Base-by-base conservation (phyloP, 1,140 invertebrate genomes). In the Diploscapter pachys region DNA sequence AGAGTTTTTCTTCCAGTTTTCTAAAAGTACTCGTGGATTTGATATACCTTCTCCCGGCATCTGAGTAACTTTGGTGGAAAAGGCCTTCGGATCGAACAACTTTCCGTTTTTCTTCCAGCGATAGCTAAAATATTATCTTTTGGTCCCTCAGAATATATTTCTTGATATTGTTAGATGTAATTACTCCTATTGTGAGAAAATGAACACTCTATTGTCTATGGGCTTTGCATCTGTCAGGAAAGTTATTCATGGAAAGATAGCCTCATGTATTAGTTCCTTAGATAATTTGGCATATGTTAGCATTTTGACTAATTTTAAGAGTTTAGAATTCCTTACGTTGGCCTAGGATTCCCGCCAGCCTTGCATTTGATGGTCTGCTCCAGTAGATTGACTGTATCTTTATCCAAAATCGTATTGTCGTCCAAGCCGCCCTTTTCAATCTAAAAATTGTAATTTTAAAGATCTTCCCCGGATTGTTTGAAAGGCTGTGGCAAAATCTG, bases 81-180 rank as follows among this genome's bases (percentile, higher is more conserved):
- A 96, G 2, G 92, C 90, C 83, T 92, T 91, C 89, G 92, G 94
- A 79, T 93, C 90, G 80, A 90, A 98, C 9, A 91, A 89, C 79
- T 94, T 93, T 66, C 94, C 94, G 89, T 98, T 96, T 87, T 98
- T 98, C 69, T 93, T 91, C 96, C 96, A 98, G 81, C 89, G 89
- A 87, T 97, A 98, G 78, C 93, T 96, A 88, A 66, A 82, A 72
- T 11, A 3, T 55, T 56, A 8, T 11, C n/a, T 9, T 13, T 55
- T 9, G 53, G 13, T 13, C 11, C 51, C 8, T 55, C 51, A 49
- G 11, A 78, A 51, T 54, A 75, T 59, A 3, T 77, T 9, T 80
- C 54, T 54, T 48, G 55, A 50, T 80, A 81, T 31, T 52, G 9
- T 59, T 52, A 13, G 51, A 72, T 63, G 57, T 61, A n/a, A 52